Conservation (phyloP, 2,888 invertebrate species). For the Limnephilus auricula region DNA sequence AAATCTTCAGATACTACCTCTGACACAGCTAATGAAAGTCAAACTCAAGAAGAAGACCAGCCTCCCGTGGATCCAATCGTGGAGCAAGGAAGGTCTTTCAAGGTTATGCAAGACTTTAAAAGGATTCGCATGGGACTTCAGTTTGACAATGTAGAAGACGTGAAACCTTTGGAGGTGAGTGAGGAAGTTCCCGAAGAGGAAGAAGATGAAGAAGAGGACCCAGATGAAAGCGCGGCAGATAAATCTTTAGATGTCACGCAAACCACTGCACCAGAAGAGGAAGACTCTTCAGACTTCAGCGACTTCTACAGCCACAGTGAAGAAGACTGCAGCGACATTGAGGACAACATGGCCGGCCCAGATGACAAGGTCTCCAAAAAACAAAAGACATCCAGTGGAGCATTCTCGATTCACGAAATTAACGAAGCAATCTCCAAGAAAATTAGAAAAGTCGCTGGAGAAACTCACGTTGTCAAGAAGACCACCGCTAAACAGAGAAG, state of each 20-base stretch:
- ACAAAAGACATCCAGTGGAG: conserved; percentile 76
- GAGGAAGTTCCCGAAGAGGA: conserved; percentile 69
- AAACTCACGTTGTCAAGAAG: conserved; percentile 73
- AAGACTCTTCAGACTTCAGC: conserved; percentile 81
- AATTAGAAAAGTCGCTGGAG: conserved; percentile 66
- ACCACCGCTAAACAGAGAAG: conserved; percentile 88
- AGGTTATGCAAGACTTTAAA: conserved; percentile 87
- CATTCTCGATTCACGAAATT: conserved; percentile 77
- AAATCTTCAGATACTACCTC: conserved; percentile 65
- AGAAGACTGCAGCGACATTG: conserved; percentile 77
- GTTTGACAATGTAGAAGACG: conserved; percentile 81
- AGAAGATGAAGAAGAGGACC: conserved; percentile 71
- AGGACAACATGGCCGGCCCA: conserved; percentile 73
- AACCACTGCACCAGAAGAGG: conserved; percentile 71
- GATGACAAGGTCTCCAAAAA: conserved; percentile 67
- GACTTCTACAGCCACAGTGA: conserved; percentile 84
- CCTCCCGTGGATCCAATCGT: conserved; percentile 70
- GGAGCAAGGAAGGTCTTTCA: conserved; percentile 74
- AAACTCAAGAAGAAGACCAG: conserved; percentile 68
- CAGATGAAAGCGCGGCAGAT: conserved; percentile 71
- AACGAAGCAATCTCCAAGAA: conserved; percentile 72
- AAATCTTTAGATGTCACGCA: conserved; percentile 69
- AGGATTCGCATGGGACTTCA: conserved; percentile 87
- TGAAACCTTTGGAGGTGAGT: conserved; percentile 79
- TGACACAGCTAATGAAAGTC: conserved; percentile 68